These are phyloP conservation scores for Clarias magur DNA, from an alignment of 2,113 vertebrate genomes.

Conservation along the genomic window DNA sequence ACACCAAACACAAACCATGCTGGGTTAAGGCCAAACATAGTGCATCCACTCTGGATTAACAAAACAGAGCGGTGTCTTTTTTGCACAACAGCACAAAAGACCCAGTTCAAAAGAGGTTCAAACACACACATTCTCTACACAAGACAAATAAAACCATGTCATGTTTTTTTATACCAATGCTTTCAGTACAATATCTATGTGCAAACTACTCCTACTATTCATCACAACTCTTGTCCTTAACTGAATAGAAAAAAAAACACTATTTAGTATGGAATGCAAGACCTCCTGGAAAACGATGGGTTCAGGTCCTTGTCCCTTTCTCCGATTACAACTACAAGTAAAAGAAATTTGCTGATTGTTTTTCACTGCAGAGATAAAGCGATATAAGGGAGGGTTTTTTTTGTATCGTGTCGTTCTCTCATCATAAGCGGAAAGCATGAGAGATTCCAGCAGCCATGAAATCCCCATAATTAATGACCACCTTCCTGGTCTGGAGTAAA, in stretches of 20 bases:
- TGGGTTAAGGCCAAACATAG: neutral
- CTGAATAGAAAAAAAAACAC: neutral
- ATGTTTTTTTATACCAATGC: neutral
- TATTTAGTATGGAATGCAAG: slow-evolving; percentile 3
- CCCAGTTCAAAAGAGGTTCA: neutral
- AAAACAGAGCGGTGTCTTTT: neutral
- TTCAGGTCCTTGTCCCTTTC: neutral
- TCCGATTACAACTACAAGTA: neutral
- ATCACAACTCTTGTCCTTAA: neutral
- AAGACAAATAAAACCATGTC: neutral
- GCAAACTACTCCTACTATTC: neutral
- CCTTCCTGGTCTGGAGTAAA: neutral
- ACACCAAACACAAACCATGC: neutral
- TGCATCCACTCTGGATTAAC: neutral
- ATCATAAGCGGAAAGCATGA: neutral
- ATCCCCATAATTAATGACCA: neutral
- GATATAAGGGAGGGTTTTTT: neutral
- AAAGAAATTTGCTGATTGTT: neutral
- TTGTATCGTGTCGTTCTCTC: neutral
- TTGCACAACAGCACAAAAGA: neutral
- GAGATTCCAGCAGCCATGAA: neutral
- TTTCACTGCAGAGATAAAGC: neutral
- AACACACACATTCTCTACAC: neutral
- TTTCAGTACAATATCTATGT: neutral
- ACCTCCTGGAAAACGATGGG: neutral